Percentiles rank a stretch among this genome's conserved stretches.
Conservation (phyloP, 2,888 invertebrate genomes). For the Lepidocyrtoides sp. region DNA sequence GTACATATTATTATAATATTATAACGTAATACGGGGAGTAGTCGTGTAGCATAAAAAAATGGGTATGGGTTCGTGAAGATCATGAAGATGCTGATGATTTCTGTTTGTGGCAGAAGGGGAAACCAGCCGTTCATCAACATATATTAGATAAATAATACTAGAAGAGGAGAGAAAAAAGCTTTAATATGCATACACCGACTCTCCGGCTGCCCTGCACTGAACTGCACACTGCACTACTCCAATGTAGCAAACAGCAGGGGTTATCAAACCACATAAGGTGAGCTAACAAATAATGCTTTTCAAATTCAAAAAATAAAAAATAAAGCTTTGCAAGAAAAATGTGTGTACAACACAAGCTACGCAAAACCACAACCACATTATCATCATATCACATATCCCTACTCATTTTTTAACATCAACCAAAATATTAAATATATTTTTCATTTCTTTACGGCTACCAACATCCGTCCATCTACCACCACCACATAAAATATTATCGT, state of each 20-base stretch:
- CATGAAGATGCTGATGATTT: slow-evolving; percentile 42
- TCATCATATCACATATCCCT: slow-evolving; percentile 64
- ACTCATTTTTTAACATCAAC: slow-evolving; percentile 73
- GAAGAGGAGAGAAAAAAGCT: neutral
- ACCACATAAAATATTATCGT: neutral
- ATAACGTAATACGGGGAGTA: slow-evolving; percentile 67
- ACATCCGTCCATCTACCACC: slow-evolving; percentile 8
- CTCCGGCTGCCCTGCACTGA: slow-evolving; percentile 3
- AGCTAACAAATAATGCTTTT: slow-evolving; percentile 78
- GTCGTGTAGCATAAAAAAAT: slow-evolving; percentile 42
- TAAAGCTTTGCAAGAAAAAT: slow-evolving; percentile 2
- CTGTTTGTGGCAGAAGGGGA: slow-evolving; percentile 45
- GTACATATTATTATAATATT: slow-evolving; percentile 46
- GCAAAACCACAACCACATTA: slow-evolving; percentile 50
- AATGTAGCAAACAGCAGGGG: slow-evolving; percentile 75
- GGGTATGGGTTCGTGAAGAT: slow-evolving; percentile 35
- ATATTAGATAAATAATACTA: slow-evolving; percentile 26
- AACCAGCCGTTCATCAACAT: slow-evolving; percentile 14
- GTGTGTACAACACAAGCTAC: slow-evolving; percentile 19
- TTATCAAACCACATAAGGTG: slow-evolving; percentile 78
- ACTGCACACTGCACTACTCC: slow-evolving; percentile 2
- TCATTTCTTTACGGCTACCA: slow-evolving; percentile 54
- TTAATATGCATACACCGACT: slow-evolving; percentile 9
- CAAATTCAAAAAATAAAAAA: slow-evolving; percentile 61
- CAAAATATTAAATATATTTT: slow-evolving; percentile 64